Evolutionary conservation across 1,140 invertebrate genomes (phyloP).

Genomic region (Vollenhovia emeryi): DNA sequence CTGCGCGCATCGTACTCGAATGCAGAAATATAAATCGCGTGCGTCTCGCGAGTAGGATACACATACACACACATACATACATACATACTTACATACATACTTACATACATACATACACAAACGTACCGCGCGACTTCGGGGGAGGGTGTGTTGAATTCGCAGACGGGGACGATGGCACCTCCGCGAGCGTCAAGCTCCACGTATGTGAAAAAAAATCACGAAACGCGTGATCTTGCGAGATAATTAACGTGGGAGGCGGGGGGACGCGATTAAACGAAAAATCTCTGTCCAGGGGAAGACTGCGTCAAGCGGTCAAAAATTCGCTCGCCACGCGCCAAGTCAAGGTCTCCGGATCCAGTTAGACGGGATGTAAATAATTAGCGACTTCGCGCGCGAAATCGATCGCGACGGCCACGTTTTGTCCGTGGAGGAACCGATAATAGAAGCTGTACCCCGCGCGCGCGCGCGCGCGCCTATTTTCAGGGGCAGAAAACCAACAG

Average conservation of each 20-base stretch:
- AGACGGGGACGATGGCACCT: conserved; percentile 29
- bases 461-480: not conserved
- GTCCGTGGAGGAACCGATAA: not conserved
- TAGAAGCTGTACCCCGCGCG: not conserved
- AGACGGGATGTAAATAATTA: conserved; percentile 16
- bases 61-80: too few relatives aligned
- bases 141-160: not conserved
- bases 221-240: not conserved
- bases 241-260: conserved; percentile 1
- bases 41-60: not conserved
- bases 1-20: not conserved
- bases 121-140: not conserved
- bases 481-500: not conserved
- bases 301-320: conserved; percentile 10
- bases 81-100: too few relatives aligned
- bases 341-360: not conserved
- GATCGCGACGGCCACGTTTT: not conserved
- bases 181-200: conserved; percentile 1
- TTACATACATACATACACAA: too few relatives aligned
- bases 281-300: conserved; percentile 22
- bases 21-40: too few relatives aligned
- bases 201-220: not conserved
- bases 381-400: not conserved
- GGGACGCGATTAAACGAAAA: not conserved
- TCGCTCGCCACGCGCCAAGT: not conserved